Conservation (phyloP, 1,140 invertebrate species). For the Mya arenaria region DNA sequence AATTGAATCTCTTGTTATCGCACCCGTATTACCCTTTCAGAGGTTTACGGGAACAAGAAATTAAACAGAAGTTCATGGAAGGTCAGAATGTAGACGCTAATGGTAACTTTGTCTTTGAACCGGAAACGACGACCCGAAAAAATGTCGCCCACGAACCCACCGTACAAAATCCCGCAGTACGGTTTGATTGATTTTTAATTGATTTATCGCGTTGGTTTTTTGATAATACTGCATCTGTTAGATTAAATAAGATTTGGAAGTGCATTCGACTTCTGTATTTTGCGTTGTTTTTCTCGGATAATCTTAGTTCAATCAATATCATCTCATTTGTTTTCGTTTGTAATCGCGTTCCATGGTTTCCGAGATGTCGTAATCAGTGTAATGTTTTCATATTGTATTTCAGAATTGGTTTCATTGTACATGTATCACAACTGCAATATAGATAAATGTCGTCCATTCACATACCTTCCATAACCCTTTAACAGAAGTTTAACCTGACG, state of each 20-base stretch:
- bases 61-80: not conserved
- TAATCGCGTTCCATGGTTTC: not conserved
- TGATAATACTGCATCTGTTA: too few species aligned
- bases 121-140: not conserved
- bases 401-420: not conserved
- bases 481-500: conserved; percentile 41
- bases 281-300: not conserved
- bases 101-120: not conserved
- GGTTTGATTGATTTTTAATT: not conserved
- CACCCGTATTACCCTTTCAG: not conserved
- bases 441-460: not conserved
- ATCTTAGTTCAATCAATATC: not conserved
- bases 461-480: not conserved
- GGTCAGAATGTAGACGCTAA: not conserved
- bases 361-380: not conserved
- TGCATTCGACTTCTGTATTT: not conserved
- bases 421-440: too few species aligned
- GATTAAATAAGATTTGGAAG: not conserved
- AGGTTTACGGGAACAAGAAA: not conserved
- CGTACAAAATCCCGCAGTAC: not conserved
- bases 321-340: not conserved
- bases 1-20: not conserved
- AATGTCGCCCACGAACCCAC: not conserved
- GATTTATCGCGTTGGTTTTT: too few species aligned
- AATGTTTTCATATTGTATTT: not conserved